phyloP scores from a whole-genome alignment of 2,888 invertebrate species.

The Chloroclystis v-ata region DNA sequence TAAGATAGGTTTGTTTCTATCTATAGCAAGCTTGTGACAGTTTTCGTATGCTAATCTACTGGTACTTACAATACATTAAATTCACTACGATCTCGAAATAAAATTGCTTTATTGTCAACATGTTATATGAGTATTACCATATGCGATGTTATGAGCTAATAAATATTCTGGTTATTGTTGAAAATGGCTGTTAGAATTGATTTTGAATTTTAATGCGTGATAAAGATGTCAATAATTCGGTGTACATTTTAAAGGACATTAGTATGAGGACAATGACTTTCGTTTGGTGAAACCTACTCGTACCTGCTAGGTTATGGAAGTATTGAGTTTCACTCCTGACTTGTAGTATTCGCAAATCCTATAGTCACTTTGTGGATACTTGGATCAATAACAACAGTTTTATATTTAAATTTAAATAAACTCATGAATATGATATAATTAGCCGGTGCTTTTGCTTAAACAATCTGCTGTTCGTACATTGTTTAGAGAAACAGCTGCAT shows the following conservation, averaged over 20 bases:
- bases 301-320: too few species aligned
- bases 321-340: not conserved
- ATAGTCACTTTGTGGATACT: too few species aligned
- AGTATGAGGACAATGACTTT: constrained; percentile 4
- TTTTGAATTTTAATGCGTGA: constrained; percentile 5
- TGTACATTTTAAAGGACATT: constrained; percentile 1
- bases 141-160: constrained; percentile 20
- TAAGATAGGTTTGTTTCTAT: too few species aligned
- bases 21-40: not conserved
- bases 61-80: not conserved
- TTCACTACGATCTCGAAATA: not conserved
- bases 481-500: too few species aligned
- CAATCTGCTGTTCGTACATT: too few species aligned
- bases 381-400: too few species aligned
- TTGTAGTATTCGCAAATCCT: too few species aligned
- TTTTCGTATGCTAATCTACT: not conserved
- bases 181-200: constrained; percentile 1
- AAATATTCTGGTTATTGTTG: constrained; percentile 11
- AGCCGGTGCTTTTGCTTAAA: too few species aligned
- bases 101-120: constrained; percentile 3
- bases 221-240: constrained; percentile 2
- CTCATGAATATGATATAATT: too few species aligned
- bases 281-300: not conserved
- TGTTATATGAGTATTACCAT: constrained; percentile 12
- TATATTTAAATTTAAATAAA: too few species aligned